These are phyloP conservation scores for Harpalus rubripes DNA, from an alignment of 2,888 invertebrate species.

Conservation along the genomic window DNA sequence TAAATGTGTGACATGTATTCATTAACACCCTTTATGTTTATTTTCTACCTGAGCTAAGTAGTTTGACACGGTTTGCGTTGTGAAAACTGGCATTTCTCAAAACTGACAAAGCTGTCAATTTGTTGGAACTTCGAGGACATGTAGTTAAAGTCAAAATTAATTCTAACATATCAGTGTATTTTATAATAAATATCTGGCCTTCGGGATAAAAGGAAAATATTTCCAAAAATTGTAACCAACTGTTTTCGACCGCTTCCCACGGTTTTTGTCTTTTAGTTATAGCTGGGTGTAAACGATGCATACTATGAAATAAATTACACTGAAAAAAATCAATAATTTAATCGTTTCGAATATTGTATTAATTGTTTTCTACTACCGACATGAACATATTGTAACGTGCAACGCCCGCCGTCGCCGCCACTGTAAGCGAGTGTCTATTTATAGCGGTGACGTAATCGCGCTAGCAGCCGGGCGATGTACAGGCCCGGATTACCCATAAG, in stretches of 20 bases:
- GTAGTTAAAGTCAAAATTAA: slow-evolving; percentile 74
- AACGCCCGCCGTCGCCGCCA: too few species aligned
- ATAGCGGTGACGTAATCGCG: too few species aligned
- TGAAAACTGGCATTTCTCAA: slow-evolving; percentile 81
- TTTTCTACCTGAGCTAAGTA: slow-evolving; percentile 78
- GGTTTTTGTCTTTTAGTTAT: slow-evolving; percentile 79
- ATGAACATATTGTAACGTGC: too few species aligned
- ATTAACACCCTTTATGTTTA: too few species aligned
- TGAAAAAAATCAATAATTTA: too few species aligned
- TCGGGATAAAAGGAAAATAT: slow-evolving; percentile 79
- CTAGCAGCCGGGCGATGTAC: too few species aligned
- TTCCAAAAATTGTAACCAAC: slow-evolving; percentile 79
- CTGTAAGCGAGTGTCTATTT: too few species aligned
- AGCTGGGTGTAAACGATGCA: slow-evolving; percentile 78
- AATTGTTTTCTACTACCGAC: too few species aligned
- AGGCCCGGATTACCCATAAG: too few species aligned
- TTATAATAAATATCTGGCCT: slow-evolving; percentile 79
- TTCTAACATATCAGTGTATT: slow-evolving; percentile 76
- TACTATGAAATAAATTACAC: slow-evolving; percentile 78
- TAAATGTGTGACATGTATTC: too few species aligned
- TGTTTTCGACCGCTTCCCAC: slow-evolving; percentile 79
- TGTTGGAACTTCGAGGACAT: slow-evolving; percentile 72
- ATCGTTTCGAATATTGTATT: too few species aligned
- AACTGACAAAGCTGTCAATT: slow-evolving; percentile 77
- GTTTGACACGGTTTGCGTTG: slow-evolving; percentile 78